Percentiles rank a stretch among this genome's conserved stretches.
Conservation (phyloP, 2,797 vertebrate species). For the Neosilurus hyrtlii region DNA sequence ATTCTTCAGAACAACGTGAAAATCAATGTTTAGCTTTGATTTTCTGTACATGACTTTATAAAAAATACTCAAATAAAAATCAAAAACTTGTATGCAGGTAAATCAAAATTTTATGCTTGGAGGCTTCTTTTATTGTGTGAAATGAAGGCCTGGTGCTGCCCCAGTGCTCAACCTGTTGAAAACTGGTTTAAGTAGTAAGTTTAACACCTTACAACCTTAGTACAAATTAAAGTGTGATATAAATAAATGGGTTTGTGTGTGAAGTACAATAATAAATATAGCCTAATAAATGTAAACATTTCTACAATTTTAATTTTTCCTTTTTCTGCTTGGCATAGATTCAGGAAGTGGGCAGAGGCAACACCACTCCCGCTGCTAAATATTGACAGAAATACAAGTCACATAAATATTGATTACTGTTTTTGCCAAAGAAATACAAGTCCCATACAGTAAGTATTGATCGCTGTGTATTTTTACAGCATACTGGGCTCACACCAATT, state of each 20-base stretch:
- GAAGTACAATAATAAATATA: slow-evolving; percentile 5
- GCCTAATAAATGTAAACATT: background rate
- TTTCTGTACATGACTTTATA: background rate
- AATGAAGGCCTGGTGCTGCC: background rate
- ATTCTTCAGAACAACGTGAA: slow-evolving; percentile 10
- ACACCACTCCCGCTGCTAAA: slow-evolving; percentile 29
- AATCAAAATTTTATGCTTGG: background rate
- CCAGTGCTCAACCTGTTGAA: background rate
- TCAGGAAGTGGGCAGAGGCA: background rate
- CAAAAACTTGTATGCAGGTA: background rate
- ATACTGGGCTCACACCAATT: slow-evolving; percentile 33
- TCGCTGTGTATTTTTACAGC: slow-evolving; percentile 33
- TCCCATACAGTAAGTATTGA: too few species aligned
- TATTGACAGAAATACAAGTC: slow-evolving; percentile 48
- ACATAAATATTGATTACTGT: slow-evolving; percentile 55
- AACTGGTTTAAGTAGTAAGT: background rate
- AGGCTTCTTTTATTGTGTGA: background rate
- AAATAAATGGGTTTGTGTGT: background rate
- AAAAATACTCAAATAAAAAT: background rate
- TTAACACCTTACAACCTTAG: background rate
- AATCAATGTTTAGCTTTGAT: background rate
- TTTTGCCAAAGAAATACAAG: background rate
- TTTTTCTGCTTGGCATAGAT: background rate
- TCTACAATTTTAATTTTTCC: background rate
- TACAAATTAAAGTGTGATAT: background rate